Evolutionary conservation across 37 sponge, comb jelly and placozoan species (phyloP).

Genomic region (Theonella swinhoei): DNA sequence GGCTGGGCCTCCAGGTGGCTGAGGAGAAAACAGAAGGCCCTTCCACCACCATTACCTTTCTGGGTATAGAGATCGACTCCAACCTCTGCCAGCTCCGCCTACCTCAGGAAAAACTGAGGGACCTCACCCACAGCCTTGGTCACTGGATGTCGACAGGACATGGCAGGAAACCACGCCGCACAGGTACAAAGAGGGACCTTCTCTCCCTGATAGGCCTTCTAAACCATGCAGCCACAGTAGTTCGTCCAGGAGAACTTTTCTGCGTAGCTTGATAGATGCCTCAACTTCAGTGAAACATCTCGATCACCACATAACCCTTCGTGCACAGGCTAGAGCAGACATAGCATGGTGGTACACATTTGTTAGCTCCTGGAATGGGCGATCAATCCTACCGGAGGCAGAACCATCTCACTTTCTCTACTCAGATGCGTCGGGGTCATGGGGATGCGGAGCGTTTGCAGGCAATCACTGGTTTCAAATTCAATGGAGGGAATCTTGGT

Average conservation of each 20-base stretch:
- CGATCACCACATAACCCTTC: too few relatives aligned
- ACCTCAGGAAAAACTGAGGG: too few relatives aligned
- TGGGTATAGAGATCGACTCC: too few relatives aligned
- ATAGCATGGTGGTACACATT: constrained; percentile 13
- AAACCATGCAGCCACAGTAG: too few relatives aligned
- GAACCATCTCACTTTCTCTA: neutral
- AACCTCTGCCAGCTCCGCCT: neutral
- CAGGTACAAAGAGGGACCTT: neutral
- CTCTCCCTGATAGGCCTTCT: too few relatives aligned
- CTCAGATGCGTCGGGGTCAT: constrained; percentile 2
- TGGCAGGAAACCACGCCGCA: neutral
- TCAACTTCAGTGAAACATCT: too few relatives aligned
- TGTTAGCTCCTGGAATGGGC: constrained; percentile 6
- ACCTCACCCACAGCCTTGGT: too few relatives aligned
- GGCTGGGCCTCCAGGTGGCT: too few relatives aligned
- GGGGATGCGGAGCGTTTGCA: neutral
- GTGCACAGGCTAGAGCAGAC: constrained; percentile 14
- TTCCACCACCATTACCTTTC: neutral
- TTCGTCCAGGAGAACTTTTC: too few relatives aligned
- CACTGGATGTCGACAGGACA: neutral
- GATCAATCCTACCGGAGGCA: neutral
- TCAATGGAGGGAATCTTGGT: neutral
- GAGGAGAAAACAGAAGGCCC: too few relatives aligned
- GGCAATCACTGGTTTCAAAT: neutral
- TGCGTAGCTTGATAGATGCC: too few relatives aligned